Conservation (phyloP, 2,888 invertebrate genomes). For the Caenorhabditis sp. region DNA sequence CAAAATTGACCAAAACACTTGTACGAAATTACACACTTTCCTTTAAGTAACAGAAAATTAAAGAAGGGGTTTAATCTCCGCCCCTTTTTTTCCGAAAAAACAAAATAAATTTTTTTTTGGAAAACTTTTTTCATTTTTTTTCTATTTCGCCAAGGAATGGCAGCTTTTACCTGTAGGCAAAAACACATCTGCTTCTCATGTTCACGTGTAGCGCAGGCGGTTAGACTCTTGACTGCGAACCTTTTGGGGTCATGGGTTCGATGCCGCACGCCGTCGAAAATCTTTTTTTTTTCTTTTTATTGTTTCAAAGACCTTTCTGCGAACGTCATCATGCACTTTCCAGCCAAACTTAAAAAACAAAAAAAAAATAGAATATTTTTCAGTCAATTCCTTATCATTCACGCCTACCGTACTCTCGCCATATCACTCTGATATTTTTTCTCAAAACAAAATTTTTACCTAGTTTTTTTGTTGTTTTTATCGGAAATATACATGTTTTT, state of each 20-base stretch:
- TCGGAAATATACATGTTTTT: not conserved
- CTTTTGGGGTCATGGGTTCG: too few species aligned
- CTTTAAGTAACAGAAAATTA: not conserved
- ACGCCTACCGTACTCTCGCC: not conserved
- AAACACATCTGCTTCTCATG: too few species aligned
- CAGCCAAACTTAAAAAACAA: not conserved
- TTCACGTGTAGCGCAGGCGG: too few species aligned
- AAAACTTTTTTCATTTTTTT: not conserved
- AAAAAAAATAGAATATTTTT: not conserved
- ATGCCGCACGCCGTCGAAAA: too few species aligned
- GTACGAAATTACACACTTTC: not conserved
- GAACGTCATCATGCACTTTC: not conserved
- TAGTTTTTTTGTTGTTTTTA: not conserved
- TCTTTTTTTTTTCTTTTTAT: too few species aligned
- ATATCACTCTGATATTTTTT: not conserved
- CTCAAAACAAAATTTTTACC: not conserved
- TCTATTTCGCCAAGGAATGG: slow-evolving; percentile 8
- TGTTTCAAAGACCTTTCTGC: not conserved
- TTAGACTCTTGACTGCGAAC: too few species aligned
- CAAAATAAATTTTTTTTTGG: slow-evolving; percentile 5
- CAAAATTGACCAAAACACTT: not conserved
- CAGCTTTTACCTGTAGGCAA: too few species aligned
- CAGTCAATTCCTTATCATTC: not conserved
- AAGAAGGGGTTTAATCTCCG: not conserved
- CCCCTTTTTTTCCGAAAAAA: slow-evolving; percentile 6